A percentile compares a stretch with the other conserved stretches of the same genome.
These are phyloP conservation scores for Drosophila busckii DNA, from an alignment of 1,140 invertebrate species.

Conservation along the genomic window DNA sequence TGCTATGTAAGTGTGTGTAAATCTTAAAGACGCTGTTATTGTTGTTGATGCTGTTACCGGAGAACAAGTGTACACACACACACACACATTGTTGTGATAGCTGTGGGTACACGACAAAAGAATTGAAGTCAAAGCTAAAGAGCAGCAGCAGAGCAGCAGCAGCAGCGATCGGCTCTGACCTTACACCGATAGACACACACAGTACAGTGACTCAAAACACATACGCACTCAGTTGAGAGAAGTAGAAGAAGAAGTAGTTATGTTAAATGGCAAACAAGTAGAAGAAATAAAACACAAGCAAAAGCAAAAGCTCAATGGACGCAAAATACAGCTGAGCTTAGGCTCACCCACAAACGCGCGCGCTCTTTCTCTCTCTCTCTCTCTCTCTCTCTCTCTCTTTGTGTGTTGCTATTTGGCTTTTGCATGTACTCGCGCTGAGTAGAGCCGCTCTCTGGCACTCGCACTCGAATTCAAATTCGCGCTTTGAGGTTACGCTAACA, in stretches of 20 bases:
- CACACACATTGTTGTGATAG: too few relatives aligned
- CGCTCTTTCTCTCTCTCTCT: background rate
- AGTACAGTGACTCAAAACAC: background rate
- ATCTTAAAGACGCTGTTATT: background rate
- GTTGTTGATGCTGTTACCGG: slow-evolving; percentile 14
- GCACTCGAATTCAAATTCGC: slow-evolving; percentile 39
- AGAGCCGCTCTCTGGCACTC: slow-evolving; percentile 1
- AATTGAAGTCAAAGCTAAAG: slow-evolving; percentile 65
- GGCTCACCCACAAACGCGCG: background rate
- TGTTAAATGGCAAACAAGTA: slow-evolving; percentile 57
- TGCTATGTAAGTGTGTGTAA: slow-evolving; percentile 14
- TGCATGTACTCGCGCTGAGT: too few relatives aligned
- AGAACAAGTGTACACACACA: too few relatives aligned
- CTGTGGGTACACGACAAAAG: slow-evolving; percentile 23
- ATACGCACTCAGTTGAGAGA: slow-evolving; percentile 16
- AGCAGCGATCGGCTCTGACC: slow-evolving; percentile 60
- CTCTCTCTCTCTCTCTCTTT: background rate
- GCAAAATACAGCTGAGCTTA: slow-evolving; percentile 12
- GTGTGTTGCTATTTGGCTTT: background rate
- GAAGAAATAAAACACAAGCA: slow-evolving; percentile 41
- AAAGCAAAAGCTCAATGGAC: slow-evolving; percentile 33
- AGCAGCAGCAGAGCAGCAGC: slow-evolving; percentile 36
- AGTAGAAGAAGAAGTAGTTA: slow-evolving; percentile 68
- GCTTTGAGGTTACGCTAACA: slow-evolving; percentile 48
- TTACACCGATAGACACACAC: slow-evolving; percentile 35